These are phyloP conservation scores for Erithacus rubecula DNA, from an alignment of 2,797 vertebrate genomes.

Conservation along the genomic window DNA sequence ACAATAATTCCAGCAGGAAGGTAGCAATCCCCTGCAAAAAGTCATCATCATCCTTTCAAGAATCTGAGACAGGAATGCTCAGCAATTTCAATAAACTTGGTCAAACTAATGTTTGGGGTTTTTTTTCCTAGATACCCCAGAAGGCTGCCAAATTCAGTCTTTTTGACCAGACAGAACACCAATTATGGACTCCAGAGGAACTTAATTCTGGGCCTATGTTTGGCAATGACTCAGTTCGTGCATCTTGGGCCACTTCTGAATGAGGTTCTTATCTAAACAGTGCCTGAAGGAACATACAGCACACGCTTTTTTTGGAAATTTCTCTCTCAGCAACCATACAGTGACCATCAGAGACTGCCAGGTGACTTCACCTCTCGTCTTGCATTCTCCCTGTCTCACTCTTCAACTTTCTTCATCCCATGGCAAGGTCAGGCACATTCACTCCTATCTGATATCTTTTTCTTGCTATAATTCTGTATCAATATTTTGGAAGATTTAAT, in stretches of 20 bases:
- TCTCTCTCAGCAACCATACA: neutral
- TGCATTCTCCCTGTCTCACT: neutral
- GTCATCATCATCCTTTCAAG: neutral
- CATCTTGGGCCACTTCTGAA: neutral
- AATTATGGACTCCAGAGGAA: neutral
- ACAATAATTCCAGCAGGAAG: neutral
- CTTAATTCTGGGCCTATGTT: neutral
- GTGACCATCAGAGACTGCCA: neutral
- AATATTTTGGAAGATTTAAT: constrained; percentile 52
- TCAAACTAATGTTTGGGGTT: neutral
- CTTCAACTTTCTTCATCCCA: neutral
- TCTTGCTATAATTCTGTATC: neutral
- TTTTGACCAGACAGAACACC: neutral
- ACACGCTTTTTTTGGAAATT: neutral
- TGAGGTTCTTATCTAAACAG: neutral
- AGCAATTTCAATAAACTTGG: neutral
- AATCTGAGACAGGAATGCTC: neutral
- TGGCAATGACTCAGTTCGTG: accelerated
- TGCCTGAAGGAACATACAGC: neutral
- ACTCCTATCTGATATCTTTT: neutral
- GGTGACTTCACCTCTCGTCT: neutral
- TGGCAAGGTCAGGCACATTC: neutral
- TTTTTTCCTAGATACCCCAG: neutral
- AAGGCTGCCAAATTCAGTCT: neutral
- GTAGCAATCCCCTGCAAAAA: neutral